Evolutionary conservation across 2,888 invertebrate species (phyloP).

Genomic region (Mycalesis mineus): DNA sequence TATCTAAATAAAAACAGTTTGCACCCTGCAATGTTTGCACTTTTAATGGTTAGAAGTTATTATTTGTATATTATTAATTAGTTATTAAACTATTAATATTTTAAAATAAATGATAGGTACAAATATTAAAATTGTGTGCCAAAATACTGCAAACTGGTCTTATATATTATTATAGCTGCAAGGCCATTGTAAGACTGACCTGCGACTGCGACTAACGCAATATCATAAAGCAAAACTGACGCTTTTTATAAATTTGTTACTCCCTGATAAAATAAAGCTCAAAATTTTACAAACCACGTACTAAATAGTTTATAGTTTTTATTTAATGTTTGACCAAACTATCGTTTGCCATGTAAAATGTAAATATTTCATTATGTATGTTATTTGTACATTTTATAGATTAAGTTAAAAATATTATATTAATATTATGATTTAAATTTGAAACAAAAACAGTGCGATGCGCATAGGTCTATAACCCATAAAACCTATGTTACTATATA

Average conservation of each 20-base stretch:
- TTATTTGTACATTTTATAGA: slow-evolving; percentile 21
- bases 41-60: too few species aligned
- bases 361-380: slow-evolving; percentile 43
- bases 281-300: slow-evolving; percentile 7
- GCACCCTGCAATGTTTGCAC: too few species aligned
- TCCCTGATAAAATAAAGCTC: background rate
- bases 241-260: background rate
- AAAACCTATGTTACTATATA: background rate
- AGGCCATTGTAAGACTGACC: background rate
- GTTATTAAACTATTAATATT: too few species aligned
- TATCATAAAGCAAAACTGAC: background rate
- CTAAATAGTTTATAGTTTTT: slow-evolving; percentile 16
- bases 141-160: too few species aligned
- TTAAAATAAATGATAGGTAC: too few species aligned
- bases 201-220: background rate
- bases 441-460: too few species aligned
- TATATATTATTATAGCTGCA: background rate
- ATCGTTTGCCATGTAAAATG: slow-evolving; percentile 69
- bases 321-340: slow-evolving; percentile 53
- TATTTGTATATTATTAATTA: too few species aligned
- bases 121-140: too few species aligned
- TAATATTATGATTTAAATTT: background rate
- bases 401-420: slow-evolving; percentile 14
- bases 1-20: too few species aligned
- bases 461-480: background rate